Evolutionary conservation across 2,797 vertebrate genomes (phyloP).

Genomic region (Bradypodion ventrale): DNA sequence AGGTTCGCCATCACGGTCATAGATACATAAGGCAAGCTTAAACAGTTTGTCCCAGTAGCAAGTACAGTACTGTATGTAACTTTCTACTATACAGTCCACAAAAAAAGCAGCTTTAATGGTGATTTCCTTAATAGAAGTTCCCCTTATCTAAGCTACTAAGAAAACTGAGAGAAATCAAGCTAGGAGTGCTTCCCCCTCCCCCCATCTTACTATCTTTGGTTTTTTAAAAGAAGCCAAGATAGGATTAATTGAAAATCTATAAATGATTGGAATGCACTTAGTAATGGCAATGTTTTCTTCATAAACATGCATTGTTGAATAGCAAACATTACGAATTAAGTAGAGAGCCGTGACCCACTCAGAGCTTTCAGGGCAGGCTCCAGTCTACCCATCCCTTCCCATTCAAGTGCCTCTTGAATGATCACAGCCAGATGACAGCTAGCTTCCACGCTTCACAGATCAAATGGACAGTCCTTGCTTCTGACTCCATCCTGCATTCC

Average conservation of each 20-base stretch:
- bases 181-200: not conserved
- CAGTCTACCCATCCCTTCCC: not conserved
- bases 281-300: not conserved
- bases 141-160: not conserved
- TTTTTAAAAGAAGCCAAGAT: not conserved
- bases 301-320: not conserved
- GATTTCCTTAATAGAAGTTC: not conserved
- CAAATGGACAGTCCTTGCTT: not conserved
- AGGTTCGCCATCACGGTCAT: too few species aligned
- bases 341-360: not conserved
- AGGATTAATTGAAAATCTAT: not conserved
- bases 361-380: not conserved
- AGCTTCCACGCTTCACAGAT: not conserved
- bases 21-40: not conserved
- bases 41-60: not conserved
- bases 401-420: not conserved
- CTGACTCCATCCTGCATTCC: not conserved
- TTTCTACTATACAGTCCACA: not conserved
- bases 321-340: not conserved
- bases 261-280: not conserved
- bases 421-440: not conserved
- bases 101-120: not conserved
- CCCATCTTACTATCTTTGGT: not conserved
- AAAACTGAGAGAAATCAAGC: not conserved
- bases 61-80: too few species aligned